Base-by-base conservation (phyloP, 2,888 invertebrate genomes). In the Thera britannica region DNA sequence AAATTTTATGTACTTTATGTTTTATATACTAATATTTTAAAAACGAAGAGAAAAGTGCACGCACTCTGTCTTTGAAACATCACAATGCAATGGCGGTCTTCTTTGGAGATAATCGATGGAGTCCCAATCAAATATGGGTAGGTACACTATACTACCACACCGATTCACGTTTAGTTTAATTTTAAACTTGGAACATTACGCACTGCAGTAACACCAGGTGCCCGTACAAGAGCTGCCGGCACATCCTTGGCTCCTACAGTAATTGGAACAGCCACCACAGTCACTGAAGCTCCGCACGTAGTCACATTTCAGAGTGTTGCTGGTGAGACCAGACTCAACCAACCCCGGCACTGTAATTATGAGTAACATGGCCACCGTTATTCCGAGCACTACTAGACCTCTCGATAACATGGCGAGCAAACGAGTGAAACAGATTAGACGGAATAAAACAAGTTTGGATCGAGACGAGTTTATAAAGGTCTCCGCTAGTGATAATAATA, bases 181-280 rank as follows among this genome's bases (percentile, higher is more conserved):
- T 9, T 46, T 46, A 8, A 46, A 9, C 9, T 46, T 3, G 8
- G 9, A 1, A 46, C 35, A 65, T 48, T 41, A 68, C 11, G 51
- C 56, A 35, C 54, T 65, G 44, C 68, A 68, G 46, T 49, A 62
- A 55, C 68, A 68, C 68, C 68, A 68, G 36, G 48, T 60, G 9
- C 65, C 62, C 3, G 1, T 12, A 58, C 68, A 68, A 11, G 65
- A 68, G 51, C 68, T 68, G 6, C 65, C 55, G 2, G 3, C 44
- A 8, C 68, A 68, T 12, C 68, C 68, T 44, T 68, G 68, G n/a
- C 8, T 36, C 4, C 65, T 61, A 41, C 68, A 68, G 58, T 68
- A 68, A 2, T 12, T 55, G 1, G 65, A 68, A 57, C 68, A 68
- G 1, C 41, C 49, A 0, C 62, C 62, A 46, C 68, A 68, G 34